These are phyloP conservation scores for Tragelaphus scriptus DNA, from an alignment of 2,113 vertebrate species.

Conservation along the genomic window DNA sequence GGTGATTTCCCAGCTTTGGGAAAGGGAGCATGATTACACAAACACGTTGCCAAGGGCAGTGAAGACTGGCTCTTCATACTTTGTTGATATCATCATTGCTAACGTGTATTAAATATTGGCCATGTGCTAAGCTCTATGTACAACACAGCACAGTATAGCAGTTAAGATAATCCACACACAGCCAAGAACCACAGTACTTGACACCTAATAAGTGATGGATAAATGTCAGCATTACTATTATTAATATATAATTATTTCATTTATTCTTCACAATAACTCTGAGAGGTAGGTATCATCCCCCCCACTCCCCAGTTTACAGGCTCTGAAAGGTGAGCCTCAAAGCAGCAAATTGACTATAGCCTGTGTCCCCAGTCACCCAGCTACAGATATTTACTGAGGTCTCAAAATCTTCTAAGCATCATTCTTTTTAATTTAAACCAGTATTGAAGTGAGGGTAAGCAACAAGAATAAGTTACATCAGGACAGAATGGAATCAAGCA, in stretches of 20 bases:
- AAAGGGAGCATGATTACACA: neutral
- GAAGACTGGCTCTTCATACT: neutral
- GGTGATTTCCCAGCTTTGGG: neutral
- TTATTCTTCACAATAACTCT: neutral
- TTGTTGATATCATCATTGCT: neutral
- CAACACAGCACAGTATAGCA: neutral
- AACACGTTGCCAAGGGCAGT: neutral
- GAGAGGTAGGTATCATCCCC: neutral
- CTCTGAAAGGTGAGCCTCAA: neutral
- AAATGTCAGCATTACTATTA: neutral
- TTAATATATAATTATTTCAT: neutral
- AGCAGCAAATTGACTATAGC: neutral
- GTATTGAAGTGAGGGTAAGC: neutral
- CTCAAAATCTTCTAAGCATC: slow-evolving; percentile 37
- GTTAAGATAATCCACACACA: neutral
- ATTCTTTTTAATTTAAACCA: slow-evolving; percentile 46
- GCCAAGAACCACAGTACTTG: neutral
- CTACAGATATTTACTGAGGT: slow-evolving; percentile 1
- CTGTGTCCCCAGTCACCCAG: neutral
- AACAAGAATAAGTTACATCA: slow-evolving; percentile 7
- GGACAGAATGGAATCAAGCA: neutral
- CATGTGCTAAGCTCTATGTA: neutral
- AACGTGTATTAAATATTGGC: neutral
- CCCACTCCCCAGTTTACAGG: neutral
- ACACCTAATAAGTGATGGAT: neutral